A percentile compares a stretch with the other conserved stretches of the same genome.
Evolutionary conservation across 2,888 invertebrate genomes (phyloP).

Genomic region (Melipona bicolor): DNA sequence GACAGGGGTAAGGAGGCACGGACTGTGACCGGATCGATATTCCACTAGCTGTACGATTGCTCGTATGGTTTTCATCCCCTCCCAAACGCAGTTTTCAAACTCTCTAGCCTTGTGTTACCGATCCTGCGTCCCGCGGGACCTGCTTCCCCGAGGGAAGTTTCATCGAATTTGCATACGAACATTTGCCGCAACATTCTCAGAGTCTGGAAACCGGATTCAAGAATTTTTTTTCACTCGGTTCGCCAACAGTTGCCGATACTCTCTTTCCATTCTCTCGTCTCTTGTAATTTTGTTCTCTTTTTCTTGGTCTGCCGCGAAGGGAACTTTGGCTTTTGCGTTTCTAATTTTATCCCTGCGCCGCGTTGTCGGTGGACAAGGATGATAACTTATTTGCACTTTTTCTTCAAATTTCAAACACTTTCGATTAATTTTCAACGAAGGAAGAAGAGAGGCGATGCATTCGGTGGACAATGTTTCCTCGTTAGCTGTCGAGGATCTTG

Average conservation of each 20-base stretch:
- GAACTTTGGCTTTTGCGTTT: too few species aligned
- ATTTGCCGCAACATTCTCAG: neutral
- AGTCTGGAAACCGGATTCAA: neutral
- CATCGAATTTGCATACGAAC: conserved; percentile 38
- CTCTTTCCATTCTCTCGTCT: too few species aligned
- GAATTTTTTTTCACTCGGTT: neutral
- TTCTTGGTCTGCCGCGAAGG: too few species aligned
- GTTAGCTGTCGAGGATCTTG: neutral
- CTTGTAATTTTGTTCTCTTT: too few species aligned
- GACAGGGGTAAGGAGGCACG: conserved; percentile 26
- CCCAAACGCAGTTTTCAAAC: conserved; percentile 10
- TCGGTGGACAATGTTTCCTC: too few species aligned
- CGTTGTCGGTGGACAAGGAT: too few species aligned
- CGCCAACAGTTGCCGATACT: neutral
- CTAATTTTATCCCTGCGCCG: too few species aligned
- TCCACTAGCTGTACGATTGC: conserved; percentile 41
- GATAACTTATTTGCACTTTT: too few species aligned
- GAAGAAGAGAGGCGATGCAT: too few species aligned
- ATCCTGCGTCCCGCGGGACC: neutral
- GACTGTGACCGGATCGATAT: conserved; percentile 64
- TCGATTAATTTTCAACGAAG: too few species aligned
- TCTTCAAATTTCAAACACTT: too few species aligned
- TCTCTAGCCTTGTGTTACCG: neutral
- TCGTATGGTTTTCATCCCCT: conserved; percentile 36
- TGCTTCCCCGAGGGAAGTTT: neutral